Evolutionary conservation across 1,140 invertebrate genomes (phyloP).

Genomic region (Drosophila ambigua): DNA sequence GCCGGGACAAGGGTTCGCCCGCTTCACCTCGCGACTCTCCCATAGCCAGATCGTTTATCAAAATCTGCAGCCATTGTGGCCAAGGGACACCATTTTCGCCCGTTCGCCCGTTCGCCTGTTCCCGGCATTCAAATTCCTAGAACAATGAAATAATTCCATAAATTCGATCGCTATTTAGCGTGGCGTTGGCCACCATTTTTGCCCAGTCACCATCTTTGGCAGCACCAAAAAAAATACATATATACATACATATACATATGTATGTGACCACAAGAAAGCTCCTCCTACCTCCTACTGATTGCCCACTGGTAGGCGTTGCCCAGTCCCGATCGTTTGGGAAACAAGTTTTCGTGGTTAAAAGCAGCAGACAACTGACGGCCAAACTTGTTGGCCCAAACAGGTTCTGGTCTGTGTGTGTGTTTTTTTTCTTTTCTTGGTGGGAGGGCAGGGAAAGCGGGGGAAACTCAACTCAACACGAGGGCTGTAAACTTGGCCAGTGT

Average conservation of each 20-base stretch:
- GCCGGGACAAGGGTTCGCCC: constrained; percentile 4
- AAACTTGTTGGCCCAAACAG: constrained; percentile 65
- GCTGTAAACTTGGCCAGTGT: constrained; percentile 44
- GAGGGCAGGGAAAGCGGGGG: not conserved
- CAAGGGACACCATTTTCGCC: constrained; percentile 58
- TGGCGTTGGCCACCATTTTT: constrained; percentile 70
- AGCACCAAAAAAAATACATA: too few species aligned
- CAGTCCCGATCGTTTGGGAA: constrained; percentile 52
- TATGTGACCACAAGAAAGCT: constrained; percentile 52
- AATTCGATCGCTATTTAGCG: constrained; percentile 76
- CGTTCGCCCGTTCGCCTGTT: constrained; percentile 26
- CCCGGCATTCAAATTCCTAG: constrained; percentile 76
- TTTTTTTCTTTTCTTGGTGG: too few species aligned
- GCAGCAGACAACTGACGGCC: too few species aligned
- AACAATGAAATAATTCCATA: constrained; percentile 83
- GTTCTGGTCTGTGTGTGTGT: constrained; percentile 30
- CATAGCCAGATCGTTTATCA: constrained; percentile 55
- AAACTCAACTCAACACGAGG: constrained; percentile 58
- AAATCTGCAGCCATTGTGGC: constrained; percentile 63
- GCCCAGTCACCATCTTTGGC: constrained; percentile 68
- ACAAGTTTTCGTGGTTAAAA: constrained; percentile 62
- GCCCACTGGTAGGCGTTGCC: constrained; percentile 61
- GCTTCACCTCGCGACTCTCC: not conserved
- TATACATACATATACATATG: not conserved
- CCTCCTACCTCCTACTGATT: constrained; percentile 60